Base-by-base conservation (phyloP, 2,113 vertebrate species). In the Cathartes aura region DNA sequence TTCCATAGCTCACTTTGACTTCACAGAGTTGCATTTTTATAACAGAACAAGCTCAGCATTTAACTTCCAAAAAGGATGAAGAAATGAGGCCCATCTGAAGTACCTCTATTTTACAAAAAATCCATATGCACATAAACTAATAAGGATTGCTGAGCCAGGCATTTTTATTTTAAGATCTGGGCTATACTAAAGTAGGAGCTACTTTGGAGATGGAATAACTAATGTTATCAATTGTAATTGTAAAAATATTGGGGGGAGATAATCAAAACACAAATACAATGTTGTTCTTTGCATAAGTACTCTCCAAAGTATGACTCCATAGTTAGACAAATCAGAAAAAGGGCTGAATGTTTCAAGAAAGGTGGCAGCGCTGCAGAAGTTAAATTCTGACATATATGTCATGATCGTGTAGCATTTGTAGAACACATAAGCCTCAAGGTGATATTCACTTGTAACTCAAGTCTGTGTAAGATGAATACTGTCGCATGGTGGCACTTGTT, bases 401-500 rank as follows among this genome's bases (percentile, higher is more conserved):
- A 89, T 12, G 68, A 89, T 52, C 4, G 4, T 19, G 32, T 70
- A 94, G 74, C 71, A 72, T 94, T 50, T 93, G 38, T 27, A 86
- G 89, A 85, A 90, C 43, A 88, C 34, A 60, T 12, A 91, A 91
- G 84, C 90, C 92, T 90, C 55, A 59, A 85, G 73, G 86, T 91
- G 60, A 66, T 96, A 62, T 83, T 43, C 82, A 32, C 59, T 91
- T 92, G 80, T 91, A 96, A 86, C 82, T 97, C 89, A 97, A 66
- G 81, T 90, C 50, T 87, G 42, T 71, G 80, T 15, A 90, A 89
- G 86, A 73, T 82, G 56, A 95, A 82, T 81, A 53, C 71, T 94
- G 92, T 94, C 95, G 87, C 89, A 71, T 86, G 86, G 86, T 94
- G 92, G 92, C 70, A 86, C 74, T 93, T 95, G 47, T 64, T 91